Evolutionary conservation across 2,113 vertebrate species (phyloP).

Genomic region (Hippocampus comes): DNA sequence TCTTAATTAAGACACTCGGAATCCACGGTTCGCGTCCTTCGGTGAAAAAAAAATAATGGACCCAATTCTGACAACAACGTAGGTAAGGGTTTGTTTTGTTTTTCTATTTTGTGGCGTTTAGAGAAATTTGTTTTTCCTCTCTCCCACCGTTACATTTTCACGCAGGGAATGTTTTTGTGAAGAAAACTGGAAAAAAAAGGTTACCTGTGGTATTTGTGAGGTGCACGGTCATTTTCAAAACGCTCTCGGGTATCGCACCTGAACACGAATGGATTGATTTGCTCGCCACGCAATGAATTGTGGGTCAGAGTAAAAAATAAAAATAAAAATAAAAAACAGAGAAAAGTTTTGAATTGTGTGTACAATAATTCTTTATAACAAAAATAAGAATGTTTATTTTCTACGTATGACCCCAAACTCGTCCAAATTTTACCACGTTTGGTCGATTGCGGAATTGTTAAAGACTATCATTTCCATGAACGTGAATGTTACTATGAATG

Average conservation of each 20-base stretch:
- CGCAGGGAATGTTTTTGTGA: background rate
- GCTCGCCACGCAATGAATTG: background rate
- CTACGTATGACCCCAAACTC: too few relatives aligned
- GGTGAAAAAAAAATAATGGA: background rate
- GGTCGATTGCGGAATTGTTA: too few relatives aligned
- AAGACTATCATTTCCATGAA: too few relatives aligned
- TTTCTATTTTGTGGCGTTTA: background rate
- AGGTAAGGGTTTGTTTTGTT: background rate
- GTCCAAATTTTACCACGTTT: too few relatives aligned
- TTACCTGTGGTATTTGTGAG: background rate
- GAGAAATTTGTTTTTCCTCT: too few relatives aligned
- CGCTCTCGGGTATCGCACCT: background rate
- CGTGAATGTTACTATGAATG: too few relatives aligned
- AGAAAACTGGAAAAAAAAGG: background rate
- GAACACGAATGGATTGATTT: background rate
- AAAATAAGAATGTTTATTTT: too few relatives aligned
- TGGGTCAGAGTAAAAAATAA: background rate
- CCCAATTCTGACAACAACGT: background rate
- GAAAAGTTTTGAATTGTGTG: too few relatives aligned
- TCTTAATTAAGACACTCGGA: constrained; percentile 14
- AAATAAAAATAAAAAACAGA: too few relatives aligned
- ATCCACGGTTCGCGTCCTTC: constrained; percentile 13
- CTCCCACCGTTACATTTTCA: background rate
- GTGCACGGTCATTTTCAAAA: background rate
- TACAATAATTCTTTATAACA: too few relatives aligned